Percentiles rank a stretch among this genome's conserved stretches.
Conservation (phyloP, 2,888 invertebrate genomes). For the Augochlorella aurata region DNA sequence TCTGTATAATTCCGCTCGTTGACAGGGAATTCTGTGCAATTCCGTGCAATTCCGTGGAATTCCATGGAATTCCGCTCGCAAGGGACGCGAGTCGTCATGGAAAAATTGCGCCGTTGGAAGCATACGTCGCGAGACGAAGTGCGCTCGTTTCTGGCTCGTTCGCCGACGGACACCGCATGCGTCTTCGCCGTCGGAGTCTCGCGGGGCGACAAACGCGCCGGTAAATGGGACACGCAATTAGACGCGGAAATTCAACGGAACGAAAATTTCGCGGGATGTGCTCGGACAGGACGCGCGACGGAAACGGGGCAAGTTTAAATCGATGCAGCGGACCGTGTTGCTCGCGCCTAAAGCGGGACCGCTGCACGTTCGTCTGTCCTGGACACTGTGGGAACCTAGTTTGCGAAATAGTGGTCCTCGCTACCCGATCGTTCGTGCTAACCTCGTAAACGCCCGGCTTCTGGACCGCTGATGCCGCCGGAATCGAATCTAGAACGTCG, state of each 20-base stretch:
- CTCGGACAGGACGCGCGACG: conserved; percentile 19
- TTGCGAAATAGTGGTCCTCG: neutral
- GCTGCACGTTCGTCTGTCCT: neutral
- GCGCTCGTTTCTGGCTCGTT: neutral
- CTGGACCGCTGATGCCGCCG: neutral
- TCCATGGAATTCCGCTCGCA: neutral
- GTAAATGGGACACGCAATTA: conserved; percentile 19
- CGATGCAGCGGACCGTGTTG: conserved; percentile 35
- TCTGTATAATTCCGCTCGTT: neutral
- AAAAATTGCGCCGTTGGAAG: neutral
- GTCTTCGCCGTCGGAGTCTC: neutral
- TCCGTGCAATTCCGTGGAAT: too few species aligned
- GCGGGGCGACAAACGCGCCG: neutral
- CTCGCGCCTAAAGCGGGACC: conserved; percentile 26
- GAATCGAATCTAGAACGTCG: neutral
- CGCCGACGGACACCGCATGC: neutral
- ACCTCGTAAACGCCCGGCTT: neutral
- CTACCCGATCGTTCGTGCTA: neutral
- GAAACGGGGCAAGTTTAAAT: conserved; percentile 37
- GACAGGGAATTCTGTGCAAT: neutral
- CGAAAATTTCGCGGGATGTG: conserved; percentile 11
- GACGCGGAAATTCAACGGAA: neutral
- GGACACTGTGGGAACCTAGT: neutral
- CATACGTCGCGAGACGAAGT: neutral
- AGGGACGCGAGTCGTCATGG: neutral